Percentiles rank a stretch among this genome's conserved stretches.
Conservation (phyloP, 1,140 invertebrate genomes). For the Drosophila yakuba region DNA sequence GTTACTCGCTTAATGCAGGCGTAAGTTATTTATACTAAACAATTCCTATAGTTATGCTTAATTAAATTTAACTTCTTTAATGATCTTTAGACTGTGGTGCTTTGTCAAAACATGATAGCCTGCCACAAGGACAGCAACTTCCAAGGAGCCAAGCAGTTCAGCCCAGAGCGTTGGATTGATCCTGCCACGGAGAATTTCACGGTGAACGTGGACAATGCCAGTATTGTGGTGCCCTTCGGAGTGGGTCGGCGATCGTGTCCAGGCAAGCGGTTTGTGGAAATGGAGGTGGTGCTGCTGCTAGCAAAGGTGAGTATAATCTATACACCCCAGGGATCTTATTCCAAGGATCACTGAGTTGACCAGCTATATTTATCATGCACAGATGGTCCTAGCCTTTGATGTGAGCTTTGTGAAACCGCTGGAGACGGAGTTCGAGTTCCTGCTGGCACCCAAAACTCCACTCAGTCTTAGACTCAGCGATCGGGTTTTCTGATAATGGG, state of each 20-base stretch:
- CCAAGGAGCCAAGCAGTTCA: constrained; percentile 89
- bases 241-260: constrained; percentile 92
- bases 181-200: constrained; percentile 79
- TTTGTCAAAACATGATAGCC: constrained; percentile 93
- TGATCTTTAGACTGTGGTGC: constrained; percentile 90
- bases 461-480: constrained; percentile 89
- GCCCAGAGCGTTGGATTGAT: constrained; percentile 93
- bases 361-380: constrained; percentile 7
- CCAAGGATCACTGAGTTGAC: not conserved
- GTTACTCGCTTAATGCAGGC: constrained; percentile 91
- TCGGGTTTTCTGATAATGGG: constrained; percentile 66
- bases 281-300: constrained; percentile 90
- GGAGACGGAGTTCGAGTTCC: constrained; percentile 91
- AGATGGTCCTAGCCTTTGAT: constrained; percentile 90
- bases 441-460: constrained; percentile 90
- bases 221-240: constrained; percentile 94
- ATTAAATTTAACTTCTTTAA: too few species aligned
- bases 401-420: constrained; percentile 89
- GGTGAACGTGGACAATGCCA: constrained; percentile 81
- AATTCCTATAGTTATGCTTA: too few species aligned
- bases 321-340: too few species aligned
- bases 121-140: constrained; percentile 92
- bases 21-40: constrained; percentile 81
- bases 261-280: constrained; percentile 92
- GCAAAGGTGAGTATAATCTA: constrained; percentile 87